Evolutionary conservation across 2,113 vertebrate species (phyloP), one percentile per base, ranked within the genome.

Genomic region (Sinocyclocheilus maitianheensis): DNA sequence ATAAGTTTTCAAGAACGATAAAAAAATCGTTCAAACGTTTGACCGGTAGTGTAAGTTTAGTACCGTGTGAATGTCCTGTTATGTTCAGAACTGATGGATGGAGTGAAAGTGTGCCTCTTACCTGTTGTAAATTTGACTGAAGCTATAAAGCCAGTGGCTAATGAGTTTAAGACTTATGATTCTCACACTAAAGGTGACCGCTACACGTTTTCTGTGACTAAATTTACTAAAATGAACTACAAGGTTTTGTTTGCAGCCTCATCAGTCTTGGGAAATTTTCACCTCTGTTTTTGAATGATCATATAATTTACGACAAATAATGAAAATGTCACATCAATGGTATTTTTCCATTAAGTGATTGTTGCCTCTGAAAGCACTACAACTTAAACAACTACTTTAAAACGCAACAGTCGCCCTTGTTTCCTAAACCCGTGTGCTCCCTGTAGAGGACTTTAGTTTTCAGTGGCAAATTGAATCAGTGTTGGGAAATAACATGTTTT

Each of bases 81-180:
- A 40, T 51, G 8, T 53, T 18, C 69, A 53, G 34, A 20, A 30
- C 18, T 43, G 80, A 83, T 71, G 75, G 43, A 77, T 8, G 14
- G 72, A 53, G 22, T 58, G 51, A n/a, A 74, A 86, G 62, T 34
- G 51, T 60, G 16, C 37, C 37, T 22, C 24, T 74, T 34, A n/a
- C 53, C 51, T 80, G 86, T 74, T 58, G 83, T 76, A 84, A 85
- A 81, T 81, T 74, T 63, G 55, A 20, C 20, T 69, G 18, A 37
- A 11, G 14, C 67, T 30, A 22, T 83, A 75, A 75, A 80, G 84
- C 6, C 14, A n/a, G 51, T 24, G 77, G 55, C 55, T 80, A 84
- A 84, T 81, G 55, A n/a, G 80, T 86, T 75, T 62, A 82, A 78
- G 58, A 63, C 24, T 60, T 77, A 16, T 72, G 74, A 43, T 77